Conservation (phyloP, 2,888 invertebrate species). For the Blastobasis lacticolella region DNA sequence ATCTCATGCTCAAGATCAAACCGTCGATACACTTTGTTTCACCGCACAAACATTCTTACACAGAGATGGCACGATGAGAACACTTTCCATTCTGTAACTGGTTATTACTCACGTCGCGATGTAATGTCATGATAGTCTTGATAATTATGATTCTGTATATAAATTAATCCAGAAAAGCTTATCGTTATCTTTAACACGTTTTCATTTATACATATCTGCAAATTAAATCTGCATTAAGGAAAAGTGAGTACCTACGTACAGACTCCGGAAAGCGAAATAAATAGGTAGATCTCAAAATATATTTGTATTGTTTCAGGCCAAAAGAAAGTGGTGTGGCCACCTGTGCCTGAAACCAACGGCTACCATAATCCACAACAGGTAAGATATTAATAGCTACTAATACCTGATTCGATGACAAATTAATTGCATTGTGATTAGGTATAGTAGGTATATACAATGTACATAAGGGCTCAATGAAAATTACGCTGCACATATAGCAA, state of each 20-base stretch:
- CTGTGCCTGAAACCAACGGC: constrained; percentile 80
- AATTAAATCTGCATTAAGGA: too few species aligned
- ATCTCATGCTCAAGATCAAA: constrained; percentile 7
- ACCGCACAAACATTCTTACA: constrained; percentile 6
- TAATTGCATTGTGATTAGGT: too few species aligned
- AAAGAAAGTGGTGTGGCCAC: constrained; percentile 92
- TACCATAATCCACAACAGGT: constrained; percentile 78
- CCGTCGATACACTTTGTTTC: constrained; percentile 1
- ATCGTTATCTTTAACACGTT: too few species aligned
- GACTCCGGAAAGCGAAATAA: too few species aligned
- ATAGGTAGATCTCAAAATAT: too few species aligned
- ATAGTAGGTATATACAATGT: too few species aligned
- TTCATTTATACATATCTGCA: too few species aligned
- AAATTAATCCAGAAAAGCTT: too few species aligned
- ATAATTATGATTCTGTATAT: too few species aligned
- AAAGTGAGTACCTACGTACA: too few species aligned
- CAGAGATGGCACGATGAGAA: neutral
- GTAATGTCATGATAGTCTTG: too few species aligned
- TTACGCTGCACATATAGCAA: constrained; percentile 44
- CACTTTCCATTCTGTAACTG: neutral
- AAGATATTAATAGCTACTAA: constrained; percentile 16
- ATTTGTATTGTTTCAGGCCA: constrained; percentile 76
- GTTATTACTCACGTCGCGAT: neutral
- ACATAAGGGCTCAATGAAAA: neutral
- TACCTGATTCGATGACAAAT: too few species aligned